Evolutionary conservation across 2,113 vertebrate species (phyloP).

Genomic region (Neolamprologus caudopunctatus): DNA sequence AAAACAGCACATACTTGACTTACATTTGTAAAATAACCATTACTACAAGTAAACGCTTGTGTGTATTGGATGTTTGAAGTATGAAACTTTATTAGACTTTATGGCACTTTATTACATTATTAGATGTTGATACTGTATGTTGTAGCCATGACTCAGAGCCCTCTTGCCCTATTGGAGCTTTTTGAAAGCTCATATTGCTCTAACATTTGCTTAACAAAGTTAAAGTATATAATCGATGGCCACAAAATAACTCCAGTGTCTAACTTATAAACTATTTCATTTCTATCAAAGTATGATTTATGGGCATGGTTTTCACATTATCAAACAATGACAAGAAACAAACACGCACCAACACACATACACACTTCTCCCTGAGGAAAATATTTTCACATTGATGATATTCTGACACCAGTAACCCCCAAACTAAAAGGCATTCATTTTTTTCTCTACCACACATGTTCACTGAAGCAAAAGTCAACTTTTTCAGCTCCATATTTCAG

Average conservation of each 20-base stretch:
- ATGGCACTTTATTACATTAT: neutral
- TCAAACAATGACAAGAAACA: neutral
- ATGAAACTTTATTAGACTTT: neutral
- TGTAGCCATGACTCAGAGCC: neutral
- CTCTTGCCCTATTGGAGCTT: neutral
- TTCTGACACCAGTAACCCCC: neutral
- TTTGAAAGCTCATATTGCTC: neutral
- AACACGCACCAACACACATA: neutral
- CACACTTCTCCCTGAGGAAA: neutral
- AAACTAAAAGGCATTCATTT: neutral
- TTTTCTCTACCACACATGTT: neutral
- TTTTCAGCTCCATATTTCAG: neutral
- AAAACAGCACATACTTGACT: neutral
- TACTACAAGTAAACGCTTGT: neutral
- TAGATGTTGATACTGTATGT: neutral
- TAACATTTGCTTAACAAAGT: neutral
- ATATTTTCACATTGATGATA: neutral
- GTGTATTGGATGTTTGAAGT: neutral
- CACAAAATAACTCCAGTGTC: neutral
- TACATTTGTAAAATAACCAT: neutral
- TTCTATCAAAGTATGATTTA: slow-evolving; percentile 1
- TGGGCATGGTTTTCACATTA: neutral
- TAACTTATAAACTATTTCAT: neutral
- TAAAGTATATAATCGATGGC: neutral
- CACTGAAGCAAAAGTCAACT: neutral